These are phyloP conservation scores for Dexiosoma caninum DNA, from an alignment of 2,888 invertebrate genomes.

Conservation along the genomic window DNA sequence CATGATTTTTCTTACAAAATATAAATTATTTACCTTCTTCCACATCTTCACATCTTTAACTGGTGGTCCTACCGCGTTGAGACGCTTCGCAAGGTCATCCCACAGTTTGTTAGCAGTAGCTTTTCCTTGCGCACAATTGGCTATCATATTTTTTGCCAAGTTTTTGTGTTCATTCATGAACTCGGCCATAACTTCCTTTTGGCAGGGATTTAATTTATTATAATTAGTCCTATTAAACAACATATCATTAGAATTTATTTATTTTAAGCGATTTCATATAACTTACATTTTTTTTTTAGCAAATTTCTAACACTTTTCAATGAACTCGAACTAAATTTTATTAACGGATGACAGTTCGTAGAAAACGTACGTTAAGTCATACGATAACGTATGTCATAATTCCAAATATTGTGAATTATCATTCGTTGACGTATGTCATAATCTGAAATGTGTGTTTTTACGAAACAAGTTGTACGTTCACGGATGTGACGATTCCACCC, in stretches of 20 bases:
- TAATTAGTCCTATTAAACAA: not conserved
- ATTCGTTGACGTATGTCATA: not conserved
- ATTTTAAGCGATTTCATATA: not conserved
- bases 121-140: not conserved
- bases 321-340: not conserved
- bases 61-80: not conserved
- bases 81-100: not conserved
- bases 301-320: too few species aligned
- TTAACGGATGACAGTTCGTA: not conserved
- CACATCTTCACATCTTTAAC: not conserved
- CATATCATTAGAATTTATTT: too few species aligned
- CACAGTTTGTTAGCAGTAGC: not conserved
- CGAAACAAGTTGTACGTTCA: not conserved
- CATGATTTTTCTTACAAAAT: not conserved
- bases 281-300: not conserved
- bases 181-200: not conserved
- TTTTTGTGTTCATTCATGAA: not conserved
- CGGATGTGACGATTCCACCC: not conserved
- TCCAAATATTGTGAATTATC: not conserved
- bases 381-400: conserved; percentile 1
- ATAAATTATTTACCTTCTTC: not conserved
- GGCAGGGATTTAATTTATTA: not conserved
- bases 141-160: not conserved
- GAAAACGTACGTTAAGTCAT: not conserved
- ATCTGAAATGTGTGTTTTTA: not conserved